Conservation (phyloP, 2,797 vertebrate genomes). For the Diplodus puntazzo region DNA sequence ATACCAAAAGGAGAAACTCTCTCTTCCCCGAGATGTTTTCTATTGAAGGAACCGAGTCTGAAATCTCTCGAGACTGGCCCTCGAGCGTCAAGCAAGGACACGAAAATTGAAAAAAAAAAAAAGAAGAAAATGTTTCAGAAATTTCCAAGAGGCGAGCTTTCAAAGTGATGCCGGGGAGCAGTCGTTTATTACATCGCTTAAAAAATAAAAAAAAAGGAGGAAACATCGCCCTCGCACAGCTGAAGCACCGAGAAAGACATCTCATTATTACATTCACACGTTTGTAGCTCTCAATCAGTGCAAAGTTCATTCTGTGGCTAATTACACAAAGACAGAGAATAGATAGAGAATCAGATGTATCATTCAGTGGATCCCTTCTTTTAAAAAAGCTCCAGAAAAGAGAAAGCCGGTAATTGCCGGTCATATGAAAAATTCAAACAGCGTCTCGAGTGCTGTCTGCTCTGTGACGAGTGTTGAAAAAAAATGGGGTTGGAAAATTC, state of each 20-base stretch:
- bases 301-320: constrained; percentile 51
- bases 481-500: constrained; percentile 38
- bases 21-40: constrained; percentile 21
- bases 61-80: constrained; percentile 50
- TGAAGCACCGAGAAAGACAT: constrained; percentile 18
- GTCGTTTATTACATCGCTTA: constrained; percentile 39
- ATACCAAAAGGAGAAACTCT: constrained; percentile 21
- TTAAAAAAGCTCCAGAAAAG: constrained; percentile 26
- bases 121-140: constrained; percentile 31
- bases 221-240: constrained; percentile 8
- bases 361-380: constrained; percentile 41
- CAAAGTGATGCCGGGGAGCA: constrained; percentile 38
- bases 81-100: constrained; percentile 48
- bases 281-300: constrained; percentile 25
- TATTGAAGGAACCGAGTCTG: constrained; percentile 39
- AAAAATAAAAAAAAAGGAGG: constrained; percentile 1
- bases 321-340: constrained; percentile 47
- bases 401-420: constrained; percentile 38
- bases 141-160: constrained; percentile 48
- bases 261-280: neutral
- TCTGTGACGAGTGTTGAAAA: constrained; percentile 23
- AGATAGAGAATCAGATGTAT: constrained; percentile 25
- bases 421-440: constrained; percentile 54
- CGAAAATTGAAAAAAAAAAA: neutral
- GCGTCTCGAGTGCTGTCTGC: constrained; percentile 2